Evolutionary conservation across 2,888 invertebrate genomes (phyloP), one percentile per base, ranked within the genome.

Genomic region (Zygaena filipendulae): DNA sequence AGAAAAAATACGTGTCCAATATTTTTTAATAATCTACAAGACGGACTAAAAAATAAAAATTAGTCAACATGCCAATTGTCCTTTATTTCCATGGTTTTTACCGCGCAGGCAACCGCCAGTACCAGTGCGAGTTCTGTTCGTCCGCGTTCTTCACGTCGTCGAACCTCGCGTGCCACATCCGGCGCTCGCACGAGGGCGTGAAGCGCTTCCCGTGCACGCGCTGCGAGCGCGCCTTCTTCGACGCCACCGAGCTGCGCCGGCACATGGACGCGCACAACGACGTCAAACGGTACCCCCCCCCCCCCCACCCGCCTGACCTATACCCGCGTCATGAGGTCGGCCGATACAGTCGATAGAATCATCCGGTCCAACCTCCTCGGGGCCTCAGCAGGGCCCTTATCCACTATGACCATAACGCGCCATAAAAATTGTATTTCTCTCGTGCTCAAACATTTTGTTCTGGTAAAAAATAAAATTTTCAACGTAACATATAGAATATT

Each of bases 231-330:
- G 31, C 39, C 0, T 71, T 66, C 47, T 53, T 39, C 29, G 52
- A 59, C 21, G 29, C 33, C 0, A 45, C 51, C 24, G 60, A 61
- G 22, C 36, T 70, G 0, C 47, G 54, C 2, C 32, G 59, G 0
- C 70, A 70, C 22, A 13, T 59, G 1, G 68, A 69, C 32, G 43
- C 63, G 2, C 70, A 70, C 31, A 50, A 58, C 13, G 57, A 60
- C 6, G 39, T 68, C 6, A 67, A 63, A 38, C 45, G 66, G 68
- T 64, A 18, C n/a, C n/a, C n/a, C n/a, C n/a, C n/a, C n/a, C n/a
- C n/a, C n/a, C n/a, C n/a, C n/a, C n/a, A n/a, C n/a, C n/a, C n/a
- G 11, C 6, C 8, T 5, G 16, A 7, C 4, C 7, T 5, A 4
- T 16, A 16, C 5, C 16, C 7, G 16, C 4, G 4, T 5, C 5